phyloP scores from a whole-genome alignment of 1,140 invertebrate species.

The Drosophila busckii region DNA sequence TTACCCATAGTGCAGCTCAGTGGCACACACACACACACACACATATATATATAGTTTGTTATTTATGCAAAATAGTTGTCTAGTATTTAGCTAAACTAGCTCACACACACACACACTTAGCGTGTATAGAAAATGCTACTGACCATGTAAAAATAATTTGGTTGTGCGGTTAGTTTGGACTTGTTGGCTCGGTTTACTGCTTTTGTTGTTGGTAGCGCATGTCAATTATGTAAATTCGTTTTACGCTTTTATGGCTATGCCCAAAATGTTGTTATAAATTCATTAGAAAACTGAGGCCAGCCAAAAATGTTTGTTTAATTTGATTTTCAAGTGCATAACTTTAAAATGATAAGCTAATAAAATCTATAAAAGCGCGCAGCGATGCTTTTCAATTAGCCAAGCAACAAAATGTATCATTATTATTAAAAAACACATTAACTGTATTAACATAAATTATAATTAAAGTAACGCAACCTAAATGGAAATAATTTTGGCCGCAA shows the following conservation, averaged over 20 bases:
- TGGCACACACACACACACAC: no score
- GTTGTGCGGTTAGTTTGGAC: slow-evolving; percentile 7
- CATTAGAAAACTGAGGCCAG: slow-evolving; percentile 57
- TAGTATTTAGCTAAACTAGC: no score
- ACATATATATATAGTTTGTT: no score
- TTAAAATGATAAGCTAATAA: slow-evolving; percentile 43
- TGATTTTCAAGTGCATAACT: slow-evolving; percentile 50
- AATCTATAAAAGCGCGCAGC: background rate
- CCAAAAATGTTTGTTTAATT: slow-evolving; percentile 50
- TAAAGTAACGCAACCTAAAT: no score
- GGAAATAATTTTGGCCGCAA: slow-evolving; percentile 45
- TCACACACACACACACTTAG: no score
- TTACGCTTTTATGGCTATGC: slow-evolving; percentile 45
- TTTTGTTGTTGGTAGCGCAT: no score
- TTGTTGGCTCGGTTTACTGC: slow-evolving; percentile 1
- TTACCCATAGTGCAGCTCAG: no score
- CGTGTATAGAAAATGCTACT: no score
- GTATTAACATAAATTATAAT: slow-evolving; percentile 68
- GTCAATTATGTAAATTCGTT: slow-evolving; percentile 63
- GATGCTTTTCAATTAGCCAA: slow-evolving; percentile 33
- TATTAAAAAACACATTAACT: slow-evolving; percentile 25
- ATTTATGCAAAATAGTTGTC: no score
- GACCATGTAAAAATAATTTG: slow-evolving; percentile 31
- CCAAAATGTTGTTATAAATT: slow-evolving; percentile 69
- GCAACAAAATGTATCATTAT: slow-evolving; percentile 10